Evolutionary conservation across 2,797 vertebrate species (phyloP), one percentile per base, ranked within the genome.

Genomic region (Sebastiscus tertius): DNA sequence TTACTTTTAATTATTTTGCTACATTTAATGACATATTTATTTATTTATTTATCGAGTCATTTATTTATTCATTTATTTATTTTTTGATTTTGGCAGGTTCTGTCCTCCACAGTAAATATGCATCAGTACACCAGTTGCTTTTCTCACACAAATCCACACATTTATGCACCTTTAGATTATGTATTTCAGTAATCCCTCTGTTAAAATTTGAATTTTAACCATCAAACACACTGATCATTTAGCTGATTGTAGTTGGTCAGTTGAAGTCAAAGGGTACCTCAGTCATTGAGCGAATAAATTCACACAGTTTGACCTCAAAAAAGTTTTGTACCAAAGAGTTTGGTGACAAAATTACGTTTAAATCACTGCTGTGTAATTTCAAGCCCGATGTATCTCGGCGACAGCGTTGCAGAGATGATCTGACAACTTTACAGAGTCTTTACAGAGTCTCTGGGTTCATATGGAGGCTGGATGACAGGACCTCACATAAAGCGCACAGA

Each of bases 401-500:
- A 69, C 58, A 68, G 65, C 3, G 46, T 36, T 71, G 33, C 64
- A 61, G 55, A 68, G 49, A 78, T 49, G 20, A 85, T 33, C 52
- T 77, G 62, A 80, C 75, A 82, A 46, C 42, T 73, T 75, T 42
- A 60, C 70, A 54, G 36, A 75, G 22, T 64, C 34, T 58, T 75
- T 42, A 56, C 70, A 36, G 36, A 75, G 22, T 64, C 34, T 58
- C 73, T 26, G 64, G n/a, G 31, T 29, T 76, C 27, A 24, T n/a
- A n/a, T 55, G 46, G 22, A 59, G 55, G 54, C 70, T 20, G 56
- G 61, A 79, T 86, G 83, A 79, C 78, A 82, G 80, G 65, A 84
- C 73, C 73, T 84, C 83, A 76, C 73, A 67, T 80, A 29, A 56
- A 73, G 68, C 67, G 2, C 80, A 69, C 74, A 22, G 36, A 77